Evolutionary conservation across 2,113 vertebrate genomes (phyloP).

Genomic region (Nasalis larvatus): DNA sequence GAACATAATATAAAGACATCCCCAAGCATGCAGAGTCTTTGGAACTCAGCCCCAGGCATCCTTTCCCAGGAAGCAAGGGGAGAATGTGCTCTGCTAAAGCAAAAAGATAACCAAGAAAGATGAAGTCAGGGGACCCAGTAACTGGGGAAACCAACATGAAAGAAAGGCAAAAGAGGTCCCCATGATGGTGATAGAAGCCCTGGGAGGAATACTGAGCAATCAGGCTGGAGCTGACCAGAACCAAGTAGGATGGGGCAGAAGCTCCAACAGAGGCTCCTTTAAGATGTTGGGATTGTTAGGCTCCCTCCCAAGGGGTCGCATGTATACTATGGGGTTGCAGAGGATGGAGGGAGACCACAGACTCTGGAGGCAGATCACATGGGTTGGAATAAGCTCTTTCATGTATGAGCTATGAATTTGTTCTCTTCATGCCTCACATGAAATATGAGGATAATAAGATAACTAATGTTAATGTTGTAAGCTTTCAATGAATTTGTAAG

Average conservation of each 20-base stretch:
- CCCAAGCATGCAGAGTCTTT: not conserved
- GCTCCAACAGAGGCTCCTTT: not conserved
- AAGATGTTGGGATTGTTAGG: not conserved
- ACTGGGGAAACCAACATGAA: not conserved
- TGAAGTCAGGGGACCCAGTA: not conserved
- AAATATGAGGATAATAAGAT: not conserved
- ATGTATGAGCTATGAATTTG: not conserved
- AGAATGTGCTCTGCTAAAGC: not conserved
- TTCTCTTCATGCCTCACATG: not conserved
- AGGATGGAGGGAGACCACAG: not conserved
- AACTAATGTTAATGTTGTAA: not conserved
- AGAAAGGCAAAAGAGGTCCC: not conserved
- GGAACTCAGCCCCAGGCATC: not conserved
- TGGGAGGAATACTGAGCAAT: not conserved
- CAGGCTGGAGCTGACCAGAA: too few relatives aligned
- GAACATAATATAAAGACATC: not conserved
- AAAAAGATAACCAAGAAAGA: not conserved
- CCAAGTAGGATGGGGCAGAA: not conserved
- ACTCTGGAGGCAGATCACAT: not conserved
- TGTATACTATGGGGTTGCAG: too few relatives aligned
- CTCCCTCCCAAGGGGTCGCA: rapidly evolving
- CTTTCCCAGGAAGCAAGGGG: not conserved
- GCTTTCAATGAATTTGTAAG: not conserved
- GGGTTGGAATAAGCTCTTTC: not conserved
- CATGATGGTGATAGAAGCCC: not conserved